Percentiles rank a stretch among this genome's conserved stretches.
These are phyloP conservation scores for Aphelocoma coerulescens DNA, from an alignment of 2,113 vertebrate species.

Conservation along the genomic window DNA sequence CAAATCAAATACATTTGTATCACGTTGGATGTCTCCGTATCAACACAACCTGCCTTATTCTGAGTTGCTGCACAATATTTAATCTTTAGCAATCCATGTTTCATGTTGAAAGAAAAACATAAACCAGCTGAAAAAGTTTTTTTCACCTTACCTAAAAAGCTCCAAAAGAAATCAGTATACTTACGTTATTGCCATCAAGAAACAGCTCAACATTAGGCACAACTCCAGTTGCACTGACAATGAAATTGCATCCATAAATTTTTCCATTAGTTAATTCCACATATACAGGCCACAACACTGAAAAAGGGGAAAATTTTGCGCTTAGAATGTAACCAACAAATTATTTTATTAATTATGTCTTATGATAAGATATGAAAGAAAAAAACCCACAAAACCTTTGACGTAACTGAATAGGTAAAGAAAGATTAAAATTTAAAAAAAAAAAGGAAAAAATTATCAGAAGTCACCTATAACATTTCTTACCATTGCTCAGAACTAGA, in stretches of 20 bases:
- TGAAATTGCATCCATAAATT: constrained; percentile 89
- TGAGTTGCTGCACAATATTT: not conserved
- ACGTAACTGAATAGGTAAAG: not conserved
- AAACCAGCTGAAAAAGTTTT: not conserved
- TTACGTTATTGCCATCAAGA: constrained; percentile 85
- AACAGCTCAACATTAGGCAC: constrained; percentile 85
- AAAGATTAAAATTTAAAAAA: not conserved
- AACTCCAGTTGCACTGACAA: constrained; percentile 95
- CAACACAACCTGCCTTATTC: not conserved
- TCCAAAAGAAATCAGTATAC: not conserved
- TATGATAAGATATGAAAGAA: not conserved
- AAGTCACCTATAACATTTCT: not conserved
- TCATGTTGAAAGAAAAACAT: not conserved
- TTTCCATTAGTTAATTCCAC: constrained; percentile 87
- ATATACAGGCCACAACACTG: constrained; percentile 87
- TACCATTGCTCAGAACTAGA: not conserved
- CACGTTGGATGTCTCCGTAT: not conserved
- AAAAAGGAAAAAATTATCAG: not conserved
- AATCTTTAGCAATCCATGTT: not conserved
- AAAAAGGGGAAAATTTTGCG: constrained; percentile 29
- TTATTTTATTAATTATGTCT: not conserved
- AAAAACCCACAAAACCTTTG: not conserved
- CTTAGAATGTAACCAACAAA: not conserved
- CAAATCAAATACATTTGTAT: not conserved
- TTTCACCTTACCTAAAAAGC: not conserved